These are phyloP conservation scores for Phengaris alcon DNA, from an alignment of 2,888 invertebrate genomes.

Conservation along the genomic window DNA sequence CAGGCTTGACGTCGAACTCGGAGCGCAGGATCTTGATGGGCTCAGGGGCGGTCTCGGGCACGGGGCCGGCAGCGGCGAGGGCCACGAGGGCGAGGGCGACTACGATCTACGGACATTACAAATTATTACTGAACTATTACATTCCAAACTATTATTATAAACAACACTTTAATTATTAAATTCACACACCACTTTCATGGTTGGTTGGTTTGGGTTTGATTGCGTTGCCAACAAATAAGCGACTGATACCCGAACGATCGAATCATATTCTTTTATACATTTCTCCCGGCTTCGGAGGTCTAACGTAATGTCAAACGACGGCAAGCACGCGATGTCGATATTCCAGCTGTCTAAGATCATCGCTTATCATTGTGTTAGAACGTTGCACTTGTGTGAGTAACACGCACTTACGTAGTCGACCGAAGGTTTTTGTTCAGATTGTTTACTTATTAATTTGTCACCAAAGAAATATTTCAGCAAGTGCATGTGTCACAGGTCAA, in stretches of 20 bases:
- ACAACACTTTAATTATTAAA: background rate
- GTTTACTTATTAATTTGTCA: constrained; percentile 57
- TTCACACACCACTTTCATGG: constrained; percentile 69
- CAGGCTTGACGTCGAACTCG: constrained; percentile 49
- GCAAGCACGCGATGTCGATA: constrained; percentile 63
- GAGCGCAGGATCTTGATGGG: constrained; percentile 50
- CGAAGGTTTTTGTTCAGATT: constrained; percentile 53
- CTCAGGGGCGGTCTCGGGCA: constrained; percentile 37
- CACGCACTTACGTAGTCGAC: constrained; percentile 41
- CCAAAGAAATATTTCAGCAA: constrained; percentile 44
- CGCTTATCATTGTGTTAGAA: constrained; percentile 48
- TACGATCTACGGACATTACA: constrained; percentile 45
- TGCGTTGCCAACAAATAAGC: constrained; percentile 58
- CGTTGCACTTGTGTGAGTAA: constrained; percentile 40
- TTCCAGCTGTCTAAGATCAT: constrained; percentile 57
- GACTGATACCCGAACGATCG: constrained; percentile 60
- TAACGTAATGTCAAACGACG: constrained; percentile 65
- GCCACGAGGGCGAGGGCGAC: constrained; percentile 61
- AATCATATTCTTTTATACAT: constrained; percentile 71
- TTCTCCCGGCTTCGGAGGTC: constrained; percentile 54
- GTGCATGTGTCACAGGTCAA: constrained; percentile 36
- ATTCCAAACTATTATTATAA: background rate
- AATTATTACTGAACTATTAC: background rate
- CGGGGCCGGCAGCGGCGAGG: constrained; percentile 52
- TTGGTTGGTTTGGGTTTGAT: constrained; percentile 53